Evolutionary conservation across 64 coral and sea anemone genomes (phyloP).

Genomic region (Stichodactyla helianthus): DNA sequence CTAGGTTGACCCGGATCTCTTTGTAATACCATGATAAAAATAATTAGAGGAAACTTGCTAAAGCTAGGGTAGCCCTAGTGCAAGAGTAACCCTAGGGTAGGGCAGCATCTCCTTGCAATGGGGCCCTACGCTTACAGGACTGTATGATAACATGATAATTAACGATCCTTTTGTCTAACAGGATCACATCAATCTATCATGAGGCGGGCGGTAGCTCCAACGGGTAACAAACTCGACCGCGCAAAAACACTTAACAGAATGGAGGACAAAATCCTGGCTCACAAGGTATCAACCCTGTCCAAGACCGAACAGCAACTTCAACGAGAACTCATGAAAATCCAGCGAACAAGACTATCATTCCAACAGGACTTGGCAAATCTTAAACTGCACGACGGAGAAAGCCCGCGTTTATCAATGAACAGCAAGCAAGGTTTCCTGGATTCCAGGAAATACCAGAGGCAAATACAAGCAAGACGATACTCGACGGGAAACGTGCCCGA

Average conservation of each 20-base stretch:
- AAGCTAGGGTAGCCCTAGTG: no score
- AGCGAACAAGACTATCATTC: background rate
- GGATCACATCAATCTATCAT: background rate
- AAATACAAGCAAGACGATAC: background rate
- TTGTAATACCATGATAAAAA: no score
- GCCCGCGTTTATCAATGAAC: background rate
- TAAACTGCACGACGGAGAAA: background rate
- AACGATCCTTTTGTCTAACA: background rate
- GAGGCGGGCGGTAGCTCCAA: background rate
- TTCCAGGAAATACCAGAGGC: background rate
- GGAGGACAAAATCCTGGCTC: background rate
- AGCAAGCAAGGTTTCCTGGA: background rate
- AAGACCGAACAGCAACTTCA: background rate
- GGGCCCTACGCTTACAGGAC: background rate
- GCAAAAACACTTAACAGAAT: background rate
- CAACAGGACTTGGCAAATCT: background rate
- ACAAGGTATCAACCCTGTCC: background rate
- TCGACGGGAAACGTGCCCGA: background rate
- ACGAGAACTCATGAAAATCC: background rate
- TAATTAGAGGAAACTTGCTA: no score
- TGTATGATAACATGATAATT: background rate
- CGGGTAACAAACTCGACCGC: background rate
- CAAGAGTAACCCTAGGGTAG: no score
- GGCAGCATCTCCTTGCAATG: no score
- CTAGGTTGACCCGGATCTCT: no score